These are phyloP conservation scores for Dione juno DNA, from an alignment of 2,888 invertebrate species.

Conservation along the genomic window DNA sequence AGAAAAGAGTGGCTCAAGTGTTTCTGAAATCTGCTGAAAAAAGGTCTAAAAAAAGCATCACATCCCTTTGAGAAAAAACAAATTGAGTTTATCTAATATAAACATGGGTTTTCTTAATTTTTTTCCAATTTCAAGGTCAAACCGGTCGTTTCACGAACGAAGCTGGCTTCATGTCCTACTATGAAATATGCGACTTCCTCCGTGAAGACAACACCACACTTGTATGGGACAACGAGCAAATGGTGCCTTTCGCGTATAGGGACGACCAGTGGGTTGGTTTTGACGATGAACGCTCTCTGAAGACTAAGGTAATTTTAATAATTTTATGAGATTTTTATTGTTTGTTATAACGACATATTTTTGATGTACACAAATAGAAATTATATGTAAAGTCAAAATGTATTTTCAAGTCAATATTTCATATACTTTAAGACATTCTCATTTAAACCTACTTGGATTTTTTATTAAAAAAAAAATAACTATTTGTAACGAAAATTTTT, in stretches of 20 bases:
- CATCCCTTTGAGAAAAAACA: not conserved
- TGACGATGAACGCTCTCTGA: slow-evolving; percentile 95
- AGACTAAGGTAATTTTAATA: slow-evolving; percentile 89
- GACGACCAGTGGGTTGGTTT: slow-evolving; percentile 97
- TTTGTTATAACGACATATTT: too few species aligned
- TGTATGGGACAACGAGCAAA: slow-evolving; percentile 98
- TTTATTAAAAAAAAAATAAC: too few species aligned
- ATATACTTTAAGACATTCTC: too few species aligned
- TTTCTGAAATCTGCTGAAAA: too few species aligned
- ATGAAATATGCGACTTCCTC: slow-evolving; percentile 96
- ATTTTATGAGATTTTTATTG: too few species aligned
- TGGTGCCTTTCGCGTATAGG: slow-evolving; percentile 96
- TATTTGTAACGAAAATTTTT: too few species aligned
- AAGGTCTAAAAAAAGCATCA: not conserved
- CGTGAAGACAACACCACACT: slow-evolving; percentile 95
- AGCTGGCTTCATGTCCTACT: slow-evolving; percentile 97
- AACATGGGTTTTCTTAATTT: not conserved
- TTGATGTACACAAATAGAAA: too few species aligned
- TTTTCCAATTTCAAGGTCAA: slow-evolving; percentile 61
- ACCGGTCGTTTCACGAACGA: slow-evolving; percentile 95
- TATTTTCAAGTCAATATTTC: too few species aligned
- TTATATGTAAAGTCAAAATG: too few species aligned
- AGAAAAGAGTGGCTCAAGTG: too few species aligned
- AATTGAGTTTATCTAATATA: not conserved
- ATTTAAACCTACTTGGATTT: too few species aligned